Conservation (phyloP, 2,888 invertebrate genomes). For the Augochlorella aurata region DNA sequence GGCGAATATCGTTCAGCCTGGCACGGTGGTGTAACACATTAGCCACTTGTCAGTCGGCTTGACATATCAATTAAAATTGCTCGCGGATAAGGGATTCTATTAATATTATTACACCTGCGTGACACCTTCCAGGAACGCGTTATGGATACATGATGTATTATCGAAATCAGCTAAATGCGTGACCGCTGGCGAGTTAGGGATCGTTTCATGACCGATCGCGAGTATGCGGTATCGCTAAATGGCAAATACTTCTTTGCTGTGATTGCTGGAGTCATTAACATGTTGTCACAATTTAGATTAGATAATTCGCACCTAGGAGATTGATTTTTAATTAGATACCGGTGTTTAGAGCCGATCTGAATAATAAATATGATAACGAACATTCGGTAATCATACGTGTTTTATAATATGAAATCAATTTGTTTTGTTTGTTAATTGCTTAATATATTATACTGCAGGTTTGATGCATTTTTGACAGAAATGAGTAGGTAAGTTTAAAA, state of each 20-base stretch:
- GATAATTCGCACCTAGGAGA: neutral
- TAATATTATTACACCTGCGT: constrained; percentile 58
- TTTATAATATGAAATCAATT: too few relatives aligned
- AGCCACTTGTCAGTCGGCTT: constrained; percentile 65
- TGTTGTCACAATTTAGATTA: neutral
- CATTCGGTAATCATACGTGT: too few relatives aligned
- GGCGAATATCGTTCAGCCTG: constrained; percentile 21
- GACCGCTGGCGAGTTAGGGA: constrained; percentile 29
- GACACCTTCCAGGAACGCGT: constrained; percentile 31
- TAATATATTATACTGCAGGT: too few relatives aligned
- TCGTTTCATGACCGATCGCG: neutral
- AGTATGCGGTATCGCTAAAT: neutral
- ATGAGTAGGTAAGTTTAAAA: too few relatives aligned
- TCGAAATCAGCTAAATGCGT: constrained; percentile 54
- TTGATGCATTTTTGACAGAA: too few relatives aligned
- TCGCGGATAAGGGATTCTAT: constrained; percentile 53
- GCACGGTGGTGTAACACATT: constrained; percentile 39
- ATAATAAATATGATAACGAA: neutral
- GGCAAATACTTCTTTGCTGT: neutral
- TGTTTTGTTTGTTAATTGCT: too few relatives aligned
- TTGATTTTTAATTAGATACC: neutral
- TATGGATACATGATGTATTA: constrained; percentile 42
- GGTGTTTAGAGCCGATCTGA: neutral
- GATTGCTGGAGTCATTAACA: neutral
- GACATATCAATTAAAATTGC: constrained; percentile 66